Evolutionary conservation across 2,113 vertebrate species (phyloP).

Genomic region (Brienomyrus longianalis): DNA sequence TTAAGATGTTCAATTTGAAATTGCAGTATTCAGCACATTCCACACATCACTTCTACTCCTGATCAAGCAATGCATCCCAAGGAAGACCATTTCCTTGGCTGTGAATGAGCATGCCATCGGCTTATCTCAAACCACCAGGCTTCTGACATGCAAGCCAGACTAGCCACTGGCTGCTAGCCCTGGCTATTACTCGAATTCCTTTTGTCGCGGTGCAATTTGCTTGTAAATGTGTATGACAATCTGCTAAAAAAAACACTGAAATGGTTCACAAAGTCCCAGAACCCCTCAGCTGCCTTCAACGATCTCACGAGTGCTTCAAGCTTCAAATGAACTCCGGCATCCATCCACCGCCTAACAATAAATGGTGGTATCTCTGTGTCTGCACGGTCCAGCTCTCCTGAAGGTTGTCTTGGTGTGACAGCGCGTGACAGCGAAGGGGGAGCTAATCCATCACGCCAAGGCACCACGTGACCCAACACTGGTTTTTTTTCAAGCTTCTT

Average conservation of each 20-base stretch:
- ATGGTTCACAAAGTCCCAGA: not conserved
- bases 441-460: not conserved
- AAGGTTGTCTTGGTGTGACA: not conserved
- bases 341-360: not conserved
- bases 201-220: not conserved
- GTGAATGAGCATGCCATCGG: not conserved
- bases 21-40: not conserved
- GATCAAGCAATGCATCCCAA: not conserved
- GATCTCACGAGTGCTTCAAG: not conserved
- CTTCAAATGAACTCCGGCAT: slow-evolving; percentile 6
- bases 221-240: not conserved
- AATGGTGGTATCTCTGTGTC: slow-evolving; percentile 5
- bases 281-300: not conserved
- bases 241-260: not conserved
- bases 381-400: not conserved
- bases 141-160: not conserved
- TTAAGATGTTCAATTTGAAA: not conserved
- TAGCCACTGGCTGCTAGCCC: not conserved
- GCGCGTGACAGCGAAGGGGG: not conserved
- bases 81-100: not conserved
- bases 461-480: not conserved
- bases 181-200: not conserved
- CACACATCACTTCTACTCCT: not conserved
- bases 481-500: not conserved
- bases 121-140: slow-evolving; percentile 5